Conservation (phyloP, 2,888 invertebrate genomes). For the Tetranychus piercei region DNA sequence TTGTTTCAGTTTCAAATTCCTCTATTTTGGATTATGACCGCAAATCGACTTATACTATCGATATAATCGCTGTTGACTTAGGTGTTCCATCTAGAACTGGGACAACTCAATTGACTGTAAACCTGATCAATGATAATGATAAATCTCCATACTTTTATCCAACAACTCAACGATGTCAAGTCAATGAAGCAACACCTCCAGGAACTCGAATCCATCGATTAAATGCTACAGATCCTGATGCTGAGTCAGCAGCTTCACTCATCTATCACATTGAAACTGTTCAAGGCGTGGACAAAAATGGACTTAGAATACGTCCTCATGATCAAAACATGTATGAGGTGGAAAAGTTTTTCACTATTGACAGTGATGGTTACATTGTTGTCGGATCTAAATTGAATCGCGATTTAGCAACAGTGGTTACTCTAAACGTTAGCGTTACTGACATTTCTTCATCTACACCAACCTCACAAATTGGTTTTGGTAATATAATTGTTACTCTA, state of each 20-base stretch:
- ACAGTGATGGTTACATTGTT: neutral
- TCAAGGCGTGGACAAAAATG: constrained; percentile 60
- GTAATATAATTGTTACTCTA: constrained; percentile 44
- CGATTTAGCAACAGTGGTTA: constrained; percentile 47
- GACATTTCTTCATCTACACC: constrained; percentile 18
- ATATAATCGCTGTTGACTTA: constrained; percentile 34
- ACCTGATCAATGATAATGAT: constrained; percentile 66
- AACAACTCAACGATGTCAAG: constrained; percentile 51
- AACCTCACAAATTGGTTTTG: constrained; percentile 41
- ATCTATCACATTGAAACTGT: constrained; percentile 36
- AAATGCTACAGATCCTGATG: constrained; percentile 59
- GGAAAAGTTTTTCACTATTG: constrained; percentile 5
- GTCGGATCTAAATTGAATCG: constrained; percentile 27
- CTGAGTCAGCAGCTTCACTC: constrained; percentile 30
- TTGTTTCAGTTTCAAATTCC: constrained; percentile 46
- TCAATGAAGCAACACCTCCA: constrained; percentile 23
- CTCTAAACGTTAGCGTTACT: constrained; percentile 42
- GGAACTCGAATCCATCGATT: constrained; percentile 47
- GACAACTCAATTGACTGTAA: constrained; percentile 56
- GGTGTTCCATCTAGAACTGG: constrained; percentile 60
- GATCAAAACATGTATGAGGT: constrained; percentile 32
- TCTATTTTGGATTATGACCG: constrained; percentile 58
- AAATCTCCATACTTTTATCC: constrained; percentile 67
- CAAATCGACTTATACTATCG: constrained; percentile 56
- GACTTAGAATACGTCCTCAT: constrained; percentile 31